Percentiles rank a stretch among this genome's conserved stretches.
These are phyloP conservation scores for Timandra comae DNA, from an alignment of 2,888 invertebrate genomes.

Conservation along the genomic window DNA sequence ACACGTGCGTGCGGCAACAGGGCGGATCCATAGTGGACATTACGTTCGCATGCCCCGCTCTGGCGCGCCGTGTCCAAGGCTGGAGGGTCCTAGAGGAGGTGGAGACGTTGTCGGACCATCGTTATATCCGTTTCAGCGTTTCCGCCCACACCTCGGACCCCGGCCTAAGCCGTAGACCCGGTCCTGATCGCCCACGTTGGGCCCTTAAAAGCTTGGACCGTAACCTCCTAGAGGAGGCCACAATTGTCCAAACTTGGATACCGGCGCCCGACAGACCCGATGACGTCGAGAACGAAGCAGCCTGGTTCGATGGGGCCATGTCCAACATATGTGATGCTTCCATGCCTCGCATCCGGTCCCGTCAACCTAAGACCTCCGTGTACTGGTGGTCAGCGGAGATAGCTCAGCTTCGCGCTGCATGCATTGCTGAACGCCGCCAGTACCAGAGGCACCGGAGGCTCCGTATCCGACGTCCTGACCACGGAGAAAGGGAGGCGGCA, in stretches of 20 bases:
- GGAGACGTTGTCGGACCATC: slow-evolving; percentile 3
- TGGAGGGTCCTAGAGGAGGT: slow-evolving; percentile 2
- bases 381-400: neutral
- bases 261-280: neutral
- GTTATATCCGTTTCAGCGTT: slow-evolving; percentile 3
- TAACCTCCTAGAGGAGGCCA: neutral
- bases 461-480: neutral
- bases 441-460: neutral
- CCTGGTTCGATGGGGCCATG: neutral
- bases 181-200: slow-evolving; percentile 4
- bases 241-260: slow-evolving; percentile 3
- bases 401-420: neutral
- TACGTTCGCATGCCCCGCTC: slow-evolving; percentile 2
- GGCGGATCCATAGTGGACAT: slow-evolving; percentile 5
- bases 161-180: neutral
- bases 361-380: neutral
- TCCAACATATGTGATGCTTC: too few relatives aligned
- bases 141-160: slow-evolving; percentile 1
- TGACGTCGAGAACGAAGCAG: neutral
- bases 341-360: neutral
- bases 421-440: neutral
- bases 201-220: neutral
- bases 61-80: neutral
- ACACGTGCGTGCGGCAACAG: slow-evolving; percentile 11
- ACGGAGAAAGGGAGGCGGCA: neutral